Evolutionary conservation across 2,797 vertebrate genomes (phyloP).

Genomic region (Mastacembelus armatus): DNA sequence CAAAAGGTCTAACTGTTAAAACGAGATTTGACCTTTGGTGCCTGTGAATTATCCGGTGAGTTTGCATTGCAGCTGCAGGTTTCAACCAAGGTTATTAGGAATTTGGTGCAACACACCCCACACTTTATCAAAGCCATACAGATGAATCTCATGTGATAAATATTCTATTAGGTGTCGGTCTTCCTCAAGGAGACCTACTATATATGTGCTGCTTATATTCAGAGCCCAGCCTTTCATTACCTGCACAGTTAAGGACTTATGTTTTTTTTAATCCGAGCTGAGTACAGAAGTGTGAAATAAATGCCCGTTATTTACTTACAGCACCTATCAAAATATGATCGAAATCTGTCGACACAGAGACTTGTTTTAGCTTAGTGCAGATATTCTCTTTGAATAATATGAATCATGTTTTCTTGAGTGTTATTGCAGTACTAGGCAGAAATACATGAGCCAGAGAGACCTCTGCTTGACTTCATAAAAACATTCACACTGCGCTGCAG

Average conservation of each 20-base stretch:
- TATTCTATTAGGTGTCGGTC: conserved; percentile 66
- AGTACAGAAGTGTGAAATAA: conserved; percentile 6
- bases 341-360: conserved; percentile 15
- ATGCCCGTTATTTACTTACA: conserved; percentile 19
- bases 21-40: conserved; percentile 57
- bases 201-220: conserved; percentile 33
- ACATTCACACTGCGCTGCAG: neutral
- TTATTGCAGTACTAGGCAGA: conserved; percentile 20
- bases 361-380: neutral
- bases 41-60: conserved; percentile 47
- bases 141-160: conserved; percentile 69
- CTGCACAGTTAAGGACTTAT: conserved; percentile 19
- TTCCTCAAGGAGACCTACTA: conserved; percentile 44
- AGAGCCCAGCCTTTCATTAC: conserved; percentile 35
- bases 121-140: conserved; percentile 61
- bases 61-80: conserved; percentile 45
- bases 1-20: conserved; percentile 51
- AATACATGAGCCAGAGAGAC: conserved; percentile 26
- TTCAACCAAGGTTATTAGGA: conserved; percentile 66
- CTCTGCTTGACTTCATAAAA: neutral
- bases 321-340: conserved; percentile 1
- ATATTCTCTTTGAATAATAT: conserved; percentile 20
- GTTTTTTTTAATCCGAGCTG: conserved; percentile 30
- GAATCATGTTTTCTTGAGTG: conserved; percentile 25
- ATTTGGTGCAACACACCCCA: conserved; percentile 45